Base-by-base conservation (phyloP, 2,113 vertebrate genomes). In the Noturus placidus region DNA sequence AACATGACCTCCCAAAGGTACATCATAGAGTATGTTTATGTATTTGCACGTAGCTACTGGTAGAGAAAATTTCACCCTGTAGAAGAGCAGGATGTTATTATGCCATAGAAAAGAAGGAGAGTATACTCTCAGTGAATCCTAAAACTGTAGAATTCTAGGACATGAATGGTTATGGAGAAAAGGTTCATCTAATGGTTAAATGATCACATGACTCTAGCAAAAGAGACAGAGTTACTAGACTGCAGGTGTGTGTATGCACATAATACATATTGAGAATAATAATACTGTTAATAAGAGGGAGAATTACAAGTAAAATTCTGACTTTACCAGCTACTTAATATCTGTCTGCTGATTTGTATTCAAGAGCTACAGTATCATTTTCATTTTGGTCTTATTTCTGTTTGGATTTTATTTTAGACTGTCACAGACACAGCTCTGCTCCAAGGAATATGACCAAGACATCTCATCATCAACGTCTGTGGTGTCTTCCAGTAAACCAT, bases 1-100 rank as follows among this genome's bases (percentile, higher is more conserved):
- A 69, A 42, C 83, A 6, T 63, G 2, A 25, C 27, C 2, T 87
- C 89, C 13, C 82, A 85, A 42, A 93, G 93, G 95, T 95, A 90
- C 5, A 38, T 52, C 61, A 33, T 0, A n/a, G 81, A 46, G 35
- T 9, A 10, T 83, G 17, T 83, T 67, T 83, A 19, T 61, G 4
- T 27, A 38, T 83, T 50, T 57, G 50, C 50, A 35, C 52, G 10
- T 54, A 22, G 19, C 4, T 15, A 38, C 35, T 42, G 30, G 27
- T 65, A 10, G 10, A 65, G 27, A 35, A 33, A 15, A 69, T 69
- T 69, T 8, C 30, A 50, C 42, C 27, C 46, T 79, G 15, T 30
- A 33, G 7, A 78, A 52, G 9, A 19, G n/a, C 27, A 56, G 27
- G 54, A 10, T 59, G 10, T 15, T 61, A 1, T 82, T 61, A 82